A percentile compares a stretch with the other conserved stretches of the same genome.
Evolutionary conservation across 1,140 invertebrate species (phyloP).

Genomic region (Solenopsis invicta): DNA sequence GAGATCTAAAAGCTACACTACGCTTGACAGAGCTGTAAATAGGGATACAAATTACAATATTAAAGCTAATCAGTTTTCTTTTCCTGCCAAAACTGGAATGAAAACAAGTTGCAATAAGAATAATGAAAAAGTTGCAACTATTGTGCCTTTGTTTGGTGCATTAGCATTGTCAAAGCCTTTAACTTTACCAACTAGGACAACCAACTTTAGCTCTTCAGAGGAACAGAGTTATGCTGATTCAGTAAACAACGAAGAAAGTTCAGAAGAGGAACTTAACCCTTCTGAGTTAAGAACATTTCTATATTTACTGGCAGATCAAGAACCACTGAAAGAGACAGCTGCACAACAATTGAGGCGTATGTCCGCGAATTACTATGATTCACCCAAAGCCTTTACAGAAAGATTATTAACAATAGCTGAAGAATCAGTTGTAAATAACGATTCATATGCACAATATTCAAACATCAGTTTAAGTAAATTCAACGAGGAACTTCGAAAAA

Average conservation of each 20-base stretch:
- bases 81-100: neutral
- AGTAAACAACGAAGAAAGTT: neutral
- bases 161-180: neutral
- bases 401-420: constrained; percentile 81
- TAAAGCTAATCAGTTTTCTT: neutral
- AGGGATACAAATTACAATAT: constrained; percentile 62
- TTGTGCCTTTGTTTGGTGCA: neutral
- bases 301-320: constrained; percentile 44
- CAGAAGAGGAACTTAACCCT: neutral
- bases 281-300: constrained; percentile 55
- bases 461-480: constrained; percentile 79
- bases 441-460: constrained; percentile 32
- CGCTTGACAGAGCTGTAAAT: neutral
- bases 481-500: constrained; percentile 80
- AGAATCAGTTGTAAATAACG: constrained; percentile 74
- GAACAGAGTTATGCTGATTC: too few relatives aligned
- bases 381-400: constrained; percentile 80
- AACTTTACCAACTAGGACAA: neutral
- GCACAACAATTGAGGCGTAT: constrained; percentile 69
- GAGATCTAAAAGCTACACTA: neutral
- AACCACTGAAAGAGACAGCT: constrained; percentile 31
- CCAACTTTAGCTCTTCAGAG: neutral
- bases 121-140: neutral
- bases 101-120: neutral
- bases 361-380: constrained; percentile 76